Evolutionary conservation across 2,797 vertebrate species (phyloP).

Genomic region (Todus mexicanus): DNA sequence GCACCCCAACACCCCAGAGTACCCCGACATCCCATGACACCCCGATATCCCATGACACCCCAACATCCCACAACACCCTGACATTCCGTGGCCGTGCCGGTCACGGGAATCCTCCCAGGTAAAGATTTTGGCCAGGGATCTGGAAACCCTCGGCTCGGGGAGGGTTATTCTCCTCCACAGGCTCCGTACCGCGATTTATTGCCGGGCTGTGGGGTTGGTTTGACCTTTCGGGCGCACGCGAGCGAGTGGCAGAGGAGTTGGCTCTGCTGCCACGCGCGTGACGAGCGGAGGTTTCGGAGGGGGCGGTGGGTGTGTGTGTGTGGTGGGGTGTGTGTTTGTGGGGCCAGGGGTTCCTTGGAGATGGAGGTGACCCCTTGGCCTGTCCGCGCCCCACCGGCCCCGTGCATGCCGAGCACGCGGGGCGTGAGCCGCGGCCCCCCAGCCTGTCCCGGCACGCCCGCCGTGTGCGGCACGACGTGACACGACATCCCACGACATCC

Average conservation of each 20-base stretch:
- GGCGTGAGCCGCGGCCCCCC: neutral
- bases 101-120: neutral
- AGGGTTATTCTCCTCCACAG: neutral
- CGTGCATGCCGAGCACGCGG: neutral
- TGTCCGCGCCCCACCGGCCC: neutral
- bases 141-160: neutral
- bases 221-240: constrained; percentile 40
- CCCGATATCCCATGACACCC: neutral
- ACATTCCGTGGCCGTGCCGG: neutral
- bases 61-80: rapidly evolving
- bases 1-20: neutral
- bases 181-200: neutral
- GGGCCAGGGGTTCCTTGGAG: too few relatives aligned
- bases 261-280: too few relatives aligned
- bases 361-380: neutral
- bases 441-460: neutral
- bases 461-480: neutral
- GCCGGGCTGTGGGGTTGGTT: neutral
- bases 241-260: too few relatives aligned
- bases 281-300: too few relatives aligned
- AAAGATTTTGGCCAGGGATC: neutral
- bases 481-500: neutral
- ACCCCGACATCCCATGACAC: neutral
- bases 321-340: too few relatives aligned
- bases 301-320: neutral